phyloP scores from a whole-genome alignment of 2,888 invertebrate species.

The Crematogaster levior region DNA sequence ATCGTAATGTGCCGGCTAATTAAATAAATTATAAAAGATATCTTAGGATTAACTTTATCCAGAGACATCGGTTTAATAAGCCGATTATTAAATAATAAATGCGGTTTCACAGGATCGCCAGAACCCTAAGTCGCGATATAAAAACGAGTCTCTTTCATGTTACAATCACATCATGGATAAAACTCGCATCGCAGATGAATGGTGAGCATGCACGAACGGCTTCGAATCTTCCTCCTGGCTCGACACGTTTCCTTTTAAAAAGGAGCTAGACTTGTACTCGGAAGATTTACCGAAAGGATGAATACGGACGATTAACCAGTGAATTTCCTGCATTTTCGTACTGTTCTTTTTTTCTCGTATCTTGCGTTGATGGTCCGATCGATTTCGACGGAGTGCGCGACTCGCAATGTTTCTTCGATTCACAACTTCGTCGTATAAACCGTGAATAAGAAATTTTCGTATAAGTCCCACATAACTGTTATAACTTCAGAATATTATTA shows the following conservation, averaged over 20 bases:
- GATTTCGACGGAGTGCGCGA: conserved; percentile 12
- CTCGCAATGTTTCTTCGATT: background rate
- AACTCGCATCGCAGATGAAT: conserved; percentile 55
- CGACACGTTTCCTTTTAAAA: conserved; percentile 41
- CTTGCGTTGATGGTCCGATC: conserved; percentile 16
- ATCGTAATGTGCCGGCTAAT: background rate
- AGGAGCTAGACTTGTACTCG: conserved; percentile 18
- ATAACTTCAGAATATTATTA: background rate
- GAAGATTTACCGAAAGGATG: conserved; percentile 38
- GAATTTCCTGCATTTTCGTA: conserved; percentile 46
- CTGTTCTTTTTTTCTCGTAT: conserved; percentile 29
- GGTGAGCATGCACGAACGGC: conserved; percentile 43
- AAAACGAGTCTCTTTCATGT: conserved; percentile 17
- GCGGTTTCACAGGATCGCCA: background rate
- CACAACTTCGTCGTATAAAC: background rate
- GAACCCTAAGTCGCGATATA: conserved; percentile 12
- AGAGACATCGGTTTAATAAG: background rate
- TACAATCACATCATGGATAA: conserved; percentile 43
- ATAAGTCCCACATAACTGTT: background rate
- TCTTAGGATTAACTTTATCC: background rate
- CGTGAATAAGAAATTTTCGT: conserved; percentile 10
- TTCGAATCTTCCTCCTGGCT: background rate
- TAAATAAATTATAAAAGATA: background rate
- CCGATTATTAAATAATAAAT: conserved; percentile 19
- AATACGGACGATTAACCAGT: conserved; percentile 44